Percentiles rank a stretch among this genome's conserved stretches.
phyloP scores from a whole-genome alignment of 2,113 vertebrate species.

The Odontophorus gujanensis region DNA sequence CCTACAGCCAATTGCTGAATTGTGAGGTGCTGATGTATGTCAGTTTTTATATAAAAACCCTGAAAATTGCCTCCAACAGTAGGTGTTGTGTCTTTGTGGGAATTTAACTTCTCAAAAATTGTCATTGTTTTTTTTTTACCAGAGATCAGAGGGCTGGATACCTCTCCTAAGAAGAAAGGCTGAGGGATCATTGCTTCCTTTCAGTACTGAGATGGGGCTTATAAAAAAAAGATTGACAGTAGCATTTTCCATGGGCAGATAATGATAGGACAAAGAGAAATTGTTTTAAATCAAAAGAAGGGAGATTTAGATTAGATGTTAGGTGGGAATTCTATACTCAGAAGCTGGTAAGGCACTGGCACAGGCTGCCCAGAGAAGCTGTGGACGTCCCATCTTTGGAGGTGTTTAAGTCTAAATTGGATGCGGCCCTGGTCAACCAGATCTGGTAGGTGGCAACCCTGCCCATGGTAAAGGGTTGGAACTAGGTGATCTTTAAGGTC shows the following conservation, averaged over 20 bases:
- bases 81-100: background rate
- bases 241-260: too few relatives aligned
- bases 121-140: background rate
- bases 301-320: background rate
- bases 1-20: background rate
- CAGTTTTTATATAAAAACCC: background rate
- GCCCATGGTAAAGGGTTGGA: background rate
- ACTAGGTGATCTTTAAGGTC: background rate
- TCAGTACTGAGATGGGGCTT: background rate
- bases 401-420: too few relatives aligned
- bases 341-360: background rate
- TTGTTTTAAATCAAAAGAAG: background rate
- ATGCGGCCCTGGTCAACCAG: too few relatives aligned
- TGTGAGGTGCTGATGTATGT: background rate
- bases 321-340: background rate
- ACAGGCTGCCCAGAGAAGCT: background rate
- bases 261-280: background rate
- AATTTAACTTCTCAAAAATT: background rate
- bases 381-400: background rate
- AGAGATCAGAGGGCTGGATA: background rate
- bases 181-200: background rate
- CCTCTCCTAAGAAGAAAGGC: background rate
- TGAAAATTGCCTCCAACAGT: background rate
- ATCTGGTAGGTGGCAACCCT: background rate
- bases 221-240: background rate